Conservation (phyloP, 2,797 vertebrate species). For the Sebastes matsubarae region DNA sequence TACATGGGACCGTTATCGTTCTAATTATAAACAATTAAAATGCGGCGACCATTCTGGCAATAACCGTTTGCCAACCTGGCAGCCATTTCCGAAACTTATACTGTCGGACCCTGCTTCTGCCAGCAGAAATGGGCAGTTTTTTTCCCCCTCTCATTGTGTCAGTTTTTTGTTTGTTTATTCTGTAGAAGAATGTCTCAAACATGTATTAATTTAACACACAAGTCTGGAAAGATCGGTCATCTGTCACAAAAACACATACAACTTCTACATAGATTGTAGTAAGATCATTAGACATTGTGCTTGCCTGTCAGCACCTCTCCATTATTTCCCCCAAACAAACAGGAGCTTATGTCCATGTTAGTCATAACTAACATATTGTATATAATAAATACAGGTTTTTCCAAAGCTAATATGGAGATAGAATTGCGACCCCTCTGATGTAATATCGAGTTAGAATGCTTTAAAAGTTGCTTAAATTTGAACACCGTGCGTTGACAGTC, state of each 20-base stretch:
- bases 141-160: neutral
- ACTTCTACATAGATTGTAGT: neutral
- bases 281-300: neutral
- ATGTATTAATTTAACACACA: neutral
- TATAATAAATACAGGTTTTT: neutral
- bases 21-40: constrained; percentile 9
- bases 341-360: neutral
- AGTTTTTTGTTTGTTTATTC: neutral
- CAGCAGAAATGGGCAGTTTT: neutral
- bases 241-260: neutral
- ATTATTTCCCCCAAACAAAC: neutral
- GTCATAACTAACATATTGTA: neutral
- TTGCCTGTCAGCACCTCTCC: neutral
- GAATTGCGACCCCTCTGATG: neutral
- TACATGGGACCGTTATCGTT: neutral
- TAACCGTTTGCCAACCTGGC: neutral
- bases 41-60: neutral
- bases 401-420: neutral
- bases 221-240: neutral
- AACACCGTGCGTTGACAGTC: neutral
- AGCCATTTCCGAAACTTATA: neutral
- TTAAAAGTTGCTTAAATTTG: neutral
- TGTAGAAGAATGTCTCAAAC: neutral
- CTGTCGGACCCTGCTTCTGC: neutral
- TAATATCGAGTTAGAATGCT: neutral